Evolutionary conservation across 2,888 invertebrate species (phyloP).

Genomic region (Nysson spinosus): DNA sequence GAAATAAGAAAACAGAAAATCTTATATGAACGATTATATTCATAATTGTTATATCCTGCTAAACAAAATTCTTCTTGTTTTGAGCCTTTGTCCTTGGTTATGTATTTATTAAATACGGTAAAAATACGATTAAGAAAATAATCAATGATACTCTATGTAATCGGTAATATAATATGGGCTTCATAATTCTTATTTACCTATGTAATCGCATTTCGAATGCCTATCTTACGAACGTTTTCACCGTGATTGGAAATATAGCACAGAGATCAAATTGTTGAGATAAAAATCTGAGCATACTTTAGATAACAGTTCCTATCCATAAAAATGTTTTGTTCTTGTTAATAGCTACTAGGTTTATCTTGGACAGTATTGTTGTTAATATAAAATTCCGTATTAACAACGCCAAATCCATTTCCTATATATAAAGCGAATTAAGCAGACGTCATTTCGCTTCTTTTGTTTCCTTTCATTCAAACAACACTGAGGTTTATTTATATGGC

Average conservation of each 20-base stretch:
- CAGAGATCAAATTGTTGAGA: conserved; percentile 36
- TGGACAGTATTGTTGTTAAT: conserved; percentile 6
- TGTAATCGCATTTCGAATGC: conserved; percentile 8
- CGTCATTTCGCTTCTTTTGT: conserved; percentile 7
- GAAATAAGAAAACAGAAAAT: too few relatives aligned
- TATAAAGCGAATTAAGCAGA: conserved; percentile 17
- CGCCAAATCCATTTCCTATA: conserved; percentile 24
- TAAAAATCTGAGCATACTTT: conserved; percentile 13
- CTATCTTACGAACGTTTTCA: conserved; percentile 11
- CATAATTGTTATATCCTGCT: too few relatives aligned
- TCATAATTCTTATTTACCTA: conserved; percentile 10
- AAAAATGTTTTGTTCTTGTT: conserved; percentile 20
- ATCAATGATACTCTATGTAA: conserved; percentile 27
- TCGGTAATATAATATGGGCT: conserved; percentile 17
- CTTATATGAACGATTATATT: too few relatives aligned
- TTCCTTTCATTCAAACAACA: too few relatives aligned
- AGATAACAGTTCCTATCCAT: conserved; percentile 29
- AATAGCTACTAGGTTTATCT: not conserved
- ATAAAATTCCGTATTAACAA: conserved; percentile 30
- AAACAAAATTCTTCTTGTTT: too few relatives aligned
- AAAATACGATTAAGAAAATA: conserved; percentile 28
- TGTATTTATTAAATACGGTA: conserved; percentile 9
- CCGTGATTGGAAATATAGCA: conserved; percentile 26
- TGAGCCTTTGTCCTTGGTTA: too few relatives aligned
- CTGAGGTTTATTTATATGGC: conserved; percentile 15